Conservation (phyloP, 2,888 invertebrate genomes). For the Bedellia somnulentella region DNA sequence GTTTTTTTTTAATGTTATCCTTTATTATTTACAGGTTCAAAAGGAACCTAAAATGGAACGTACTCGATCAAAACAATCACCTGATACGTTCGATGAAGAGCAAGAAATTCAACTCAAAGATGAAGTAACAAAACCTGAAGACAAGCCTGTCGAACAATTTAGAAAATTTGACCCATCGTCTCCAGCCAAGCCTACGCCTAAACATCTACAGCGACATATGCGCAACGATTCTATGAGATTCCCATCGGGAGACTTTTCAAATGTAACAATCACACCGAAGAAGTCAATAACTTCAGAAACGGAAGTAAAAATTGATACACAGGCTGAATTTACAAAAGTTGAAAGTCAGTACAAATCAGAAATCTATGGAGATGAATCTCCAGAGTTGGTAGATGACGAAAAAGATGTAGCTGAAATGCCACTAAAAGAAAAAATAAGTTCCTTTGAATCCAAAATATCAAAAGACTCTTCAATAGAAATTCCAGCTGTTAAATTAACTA, state of each 20-base stretch:
- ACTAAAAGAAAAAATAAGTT: constrained; percentile 41
- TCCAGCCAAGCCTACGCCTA: constrained; percentile 51
- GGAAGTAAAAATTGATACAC: constrained; percentile 23
- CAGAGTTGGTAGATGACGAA: constrained; percentile 41
- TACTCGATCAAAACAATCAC: constrained; percentile 39
- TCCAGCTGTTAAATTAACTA: constrained; percentile 43
- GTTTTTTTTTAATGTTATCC: neutral
- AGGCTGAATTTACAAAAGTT: constrained; percentile 24
- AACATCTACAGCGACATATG: constrained; percentile 54
- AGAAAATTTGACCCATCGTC: constrained; percentile 49
- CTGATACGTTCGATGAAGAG: constrained; percentile 33
- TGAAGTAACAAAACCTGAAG: constrained; percentile 17
- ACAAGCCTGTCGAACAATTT: constrained; percentile 33
- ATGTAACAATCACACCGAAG: constrained; percentile 46
- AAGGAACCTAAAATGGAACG: constrained; percentile 41
- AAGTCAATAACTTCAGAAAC: constrained; percentile 47
- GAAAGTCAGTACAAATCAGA: constrained; percentile 49
- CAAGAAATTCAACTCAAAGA: constrained; percentile 20
- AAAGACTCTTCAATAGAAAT: constrained; percentile 44
- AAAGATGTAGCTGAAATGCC: constrained; percentile 54
- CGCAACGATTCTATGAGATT: constrained; percentile 58
- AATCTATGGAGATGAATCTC: constrained; percentile 48
- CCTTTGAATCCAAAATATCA: constrained; percentile 49
- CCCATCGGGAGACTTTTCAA: constrained; percentile 55
- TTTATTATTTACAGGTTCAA: constrained; percentile 22